Conservation (phyloP, 2,113 vertebrate genomes). For the Alosa alosa region DNA sequence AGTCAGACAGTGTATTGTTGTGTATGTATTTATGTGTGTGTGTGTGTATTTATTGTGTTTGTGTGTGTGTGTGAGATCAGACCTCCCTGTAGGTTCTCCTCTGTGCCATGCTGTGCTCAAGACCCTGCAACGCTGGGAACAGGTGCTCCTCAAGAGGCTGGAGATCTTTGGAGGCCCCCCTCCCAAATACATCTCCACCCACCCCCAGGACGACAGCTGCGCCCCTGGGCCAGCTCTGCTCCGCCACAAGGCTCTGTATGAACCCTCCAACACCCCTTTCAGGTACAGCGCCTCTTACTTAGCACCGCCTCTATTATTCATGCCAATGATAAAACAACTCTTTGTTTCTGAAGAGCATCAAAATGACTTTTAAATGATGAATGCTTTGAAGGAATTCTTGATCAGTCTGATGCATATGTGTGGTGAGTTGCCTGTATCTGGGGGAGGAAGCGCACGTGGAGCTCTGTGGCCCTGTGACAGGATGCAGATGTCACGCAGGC, state of each 20-base stretch:
- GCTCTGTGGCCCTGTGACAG: too few species aligned
- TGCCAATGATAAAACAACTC: background rate
- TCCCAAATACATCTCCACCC: constrained; percentile 82
- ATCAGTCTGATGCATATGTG: too few species aligned
- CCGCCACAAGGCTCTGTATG: constrained; percentile 90
- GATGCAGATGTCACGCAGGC: too few species aligned
- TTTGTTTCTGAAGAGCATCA: background rate
- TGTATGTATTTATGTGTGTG: background rate
- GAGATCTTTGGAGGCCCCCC: constrained; percentile 90
- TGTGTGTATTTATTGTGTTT: constrained; percentile 31
- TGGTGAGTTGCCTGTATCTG: too few species aligned
- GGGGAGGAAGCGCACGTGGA: too few species aligned
- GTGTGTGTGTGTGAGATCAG: constrained; percentile 62
- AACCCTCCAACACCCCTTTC: constrained; percentile 94
- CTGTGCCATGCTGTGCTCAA: constrained; percentile 90
- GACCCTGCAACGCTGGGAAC: constrained; percentile 94
- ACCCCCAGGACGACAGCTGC: constrained; percentile 75
- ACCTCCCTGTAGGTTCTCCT: constrained; percentile 92
- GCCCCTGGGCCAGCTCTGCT: constrained; percentile 89
- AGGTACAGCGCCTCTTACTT: constrained; percentile 62
- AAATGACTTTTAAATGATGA: background rate
- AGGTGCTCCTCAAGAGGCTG: constrained; percentile 88
- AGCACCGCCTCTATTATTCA: background rate
- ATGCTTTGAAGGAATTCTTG: too few species aligned
- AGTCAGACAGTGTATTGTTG: background rate